Percentiles rank a stretch among this genome's conserved stretches.
phyloP scores from a whole-genome alignment of 2,113 vertebrate species.

The Noctilio leporinus region DNA sequence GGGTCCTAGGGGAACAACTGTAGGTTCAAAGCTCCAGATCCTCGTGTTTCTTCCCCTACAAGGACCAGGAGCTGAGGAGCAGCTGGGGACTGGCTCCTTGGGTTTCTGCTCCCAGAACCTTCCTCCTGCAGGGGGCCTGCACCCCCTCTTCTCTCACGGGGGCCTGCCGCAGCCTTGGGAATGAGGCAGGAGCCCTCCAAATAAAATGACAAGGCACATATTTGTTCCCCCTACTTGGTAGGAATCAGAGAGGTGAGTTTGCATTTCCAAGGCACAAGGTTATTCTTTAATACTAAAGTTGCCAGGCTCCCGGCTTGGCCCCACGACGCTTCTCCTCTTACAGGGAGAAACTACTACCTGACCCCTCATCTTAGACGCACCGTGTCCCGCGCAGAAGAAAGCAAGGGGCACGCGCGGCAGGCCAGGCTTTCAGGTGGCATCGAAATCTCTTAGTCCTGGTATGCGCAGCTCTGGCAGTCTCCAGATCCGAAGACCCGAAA shows the following conservation, averaged over 20 bases:
- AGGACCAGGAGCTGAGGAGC: not conserved
- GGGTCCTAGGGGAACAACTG: not conserved
- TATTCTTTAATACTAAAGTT: conserved; percentile 74
- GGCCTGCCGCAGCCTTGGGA: not conserved
- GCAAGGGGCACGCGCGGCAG: conserved; percentile 8
- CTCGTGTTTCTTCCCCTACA: not conserved
- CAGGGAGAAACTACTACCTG: not conserved
- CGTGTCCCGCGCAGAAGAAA: conserved; percentile 34
- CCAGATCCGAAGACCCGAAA: conserved; percentile 38
- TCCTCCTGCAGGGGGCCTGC: not conserved
- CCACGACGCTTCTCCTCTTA: not conserved
- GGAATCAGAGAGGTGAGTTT: conserved; percentile 72
- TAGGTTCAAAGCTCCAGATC: not conserved
- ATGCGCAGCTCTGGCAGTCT: not conserved
- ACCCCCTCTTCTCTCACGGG: not conserved
- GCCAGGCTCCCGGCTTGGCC: conserved; percentile 62
- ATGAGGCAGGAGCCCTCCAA: conserved; percentile 30
- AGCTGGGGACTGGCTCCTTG: not conserved
- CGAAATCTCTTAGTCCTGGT: conserved; percentile 44
- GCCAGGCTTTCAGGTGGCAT: conserved; percentile 36
- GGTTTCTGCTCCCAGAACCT: conserved; percentile 37
- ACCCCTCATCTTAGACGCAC: conserved; percentile 41
- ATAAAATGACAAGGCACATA: conserved; percentile 78
- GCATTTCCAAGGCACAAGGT: conserved; percentile 77
- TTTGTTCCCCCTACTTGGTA: conserved; percentile 76